Conservation (phyloP, 2,888 invertebrate species). For the Thera britannica region DNA sequence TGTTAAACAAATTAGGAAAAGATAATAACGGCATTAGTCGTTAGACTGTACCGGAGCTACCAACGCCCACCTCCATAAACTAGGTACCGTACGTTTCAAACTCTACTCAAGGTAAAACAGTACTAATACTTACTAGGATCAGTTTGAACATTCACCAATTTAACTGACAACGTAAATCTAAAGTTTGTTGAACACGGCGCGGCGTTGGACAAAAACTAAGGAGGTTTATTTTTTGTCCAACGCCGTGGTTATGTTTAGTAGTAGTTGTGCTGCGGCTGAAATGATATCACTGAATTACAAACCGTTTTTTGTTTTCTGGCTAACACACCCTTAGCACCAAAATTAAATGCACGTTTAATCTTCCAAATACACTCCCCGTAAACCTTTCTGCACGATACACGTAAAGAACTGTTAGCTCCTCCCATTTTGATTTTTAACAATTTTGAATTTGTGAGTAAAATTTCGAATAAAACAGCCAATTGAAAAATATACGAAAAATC, state of each 20-base stretch:
- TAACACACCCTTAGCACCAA: constrained; percentile 87
- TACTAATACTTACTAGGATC: too few species aligned
- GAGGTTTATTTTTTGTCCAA: too few species aligned
- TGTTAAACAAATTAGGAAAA: too few species aligned
- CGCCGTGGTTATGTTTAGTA: neutral
- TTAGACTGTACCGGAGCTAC: too few species aligned
- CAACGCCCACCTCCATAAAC: too few species aligned
- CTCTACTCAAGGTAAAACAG: too few species aligned
- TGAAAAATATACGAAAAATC: constrained; percentile 6
- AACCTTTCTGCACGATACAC: constrained; percentile 50
- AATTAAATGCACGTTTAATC: constrained; percentile 49
- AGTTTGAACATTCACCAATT: too few species aligned
- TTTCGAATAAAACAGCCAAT: constrained; percentile 20
- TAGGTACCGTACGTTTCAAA: too few species aligned
- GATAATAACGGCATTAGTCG: too few species aligned
- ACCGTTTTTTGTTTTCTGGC: constrained; percentile 57
- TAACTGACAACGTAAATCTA: neutral
- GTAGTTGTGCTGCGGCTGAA: too few species aligned
- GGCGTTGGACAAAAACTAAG: too few species aligned
- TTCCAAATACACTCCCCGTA: constrained; percentile 49
- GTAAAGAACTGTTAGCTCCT: constrained; percentile 49
- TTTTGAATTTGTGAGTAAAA: constrained; percentile 10
- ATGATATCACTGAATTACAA: constrained; percentile 9
- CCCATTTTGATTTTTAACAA: constrained; percentile 56
- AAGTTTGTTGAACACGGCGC: neutral